phyloP scores from a whole-genome alignment of 2,113 vertebrate genomes.

The rat (Rattus norvegicus) region GRCr8 NC_086020.1:26331501-26332000 shows the following conservation, averaged over 20 bases:
- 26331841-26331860: not conserved
- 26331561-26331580: no score
- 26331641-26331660: not conserved
- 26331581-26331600: not conserved
- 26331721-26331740: not conserved
- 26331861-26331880: not conserved
- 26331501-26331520: not conserved
- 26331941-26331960: not conserved
- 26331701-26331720: not conserved
- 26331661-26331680: not conserved
- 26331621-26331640: not conserved
- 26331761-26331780: not conserved
- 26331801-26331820: not conserved
- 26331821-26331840: not conserved
- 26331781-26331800: no score
- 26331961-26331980: conserved; percentile 14
- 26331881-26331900: not conserved
- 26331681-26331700: not conserved
- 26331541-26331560: not conserved
- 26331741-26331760: not conserved
- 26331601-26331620: not conserved
- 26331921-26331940: not conserved
- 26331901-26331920: not conserved
- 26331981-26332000: not conserved
- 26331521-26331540: not conserved